A percentile compares a stretch with the other conserved stretches of the same genome.
Conservation (phyloP, 1,140 invertebrate genomes). For the Caenorhabditis latens region DNA sequence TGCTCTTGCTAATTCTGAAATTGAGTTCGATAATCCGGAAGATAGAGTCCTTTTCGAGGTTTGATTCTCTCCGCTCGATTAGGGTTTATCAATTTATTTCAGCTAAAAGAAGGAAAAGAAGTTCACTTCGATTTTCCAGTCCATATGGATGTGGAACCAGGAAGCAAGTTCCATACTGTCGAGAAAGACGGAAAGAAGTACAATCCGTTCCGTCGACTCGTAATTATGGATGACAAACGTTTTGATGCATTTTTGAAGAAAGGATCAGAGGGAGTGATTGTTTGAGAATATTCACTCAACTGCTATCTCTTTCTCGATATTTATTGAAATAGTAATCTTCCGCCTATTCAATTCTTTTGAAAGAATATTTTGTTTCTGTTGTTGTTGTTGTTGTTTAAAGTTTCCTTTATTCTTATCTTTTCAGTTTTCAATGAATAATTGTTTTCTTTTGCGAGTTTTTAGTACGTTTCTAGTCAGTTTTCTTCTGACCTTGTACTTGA, state of each 20-base stretch:
- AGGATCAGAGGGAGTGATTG: background rate
- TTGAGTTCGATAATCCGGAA: slow-evolving; percentile 62
- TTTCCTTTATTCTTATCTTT: background rate
- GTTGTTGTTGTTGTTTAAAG: background rate
- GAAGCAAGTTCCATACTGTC: slow-evolving; percentile 61
- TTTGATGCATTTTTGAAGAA: slow-evolving; percentile 45
- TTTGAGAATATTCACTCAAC: background rate
- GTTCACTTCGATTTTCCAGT: slow-evolving; percentile 61
- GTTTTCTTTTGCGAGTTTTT: background rate
- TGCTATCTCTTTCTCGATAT: background rate
- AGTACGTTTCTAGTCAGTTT: too few species aligned
- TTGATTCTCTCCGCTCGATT: background rate
- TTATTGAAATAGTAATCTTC: background rate
- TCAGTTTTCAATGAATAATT: background rate
- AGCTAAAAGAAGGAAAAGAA: slow-evolving; percentile 54
- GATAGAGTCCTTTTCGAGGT: slow-evolving; percentile 60
- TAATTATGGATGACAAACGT: slow-evolving; percentile 50
- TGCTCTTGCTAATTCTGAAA: slow-evolving; percentile 58
- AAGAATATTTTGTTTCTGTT: background rate
- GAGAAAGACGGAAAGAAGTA: slow-evolving; percentile 61
- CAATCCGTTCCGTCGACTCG: slow-evolving; percentile 50
- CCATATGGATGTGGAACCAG: slow-evolving; percentile 60
- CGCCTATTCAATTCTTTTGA: too few species aligned
- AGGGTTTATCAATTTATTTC: background rate
- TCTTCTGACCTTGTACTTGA: too few species aligned